Evolutionary conservation across 2,113 vertebrate species (phyloP), one percentile per base, ranked within the genome.

Genomic region (Anoura caudifer): DNA sequence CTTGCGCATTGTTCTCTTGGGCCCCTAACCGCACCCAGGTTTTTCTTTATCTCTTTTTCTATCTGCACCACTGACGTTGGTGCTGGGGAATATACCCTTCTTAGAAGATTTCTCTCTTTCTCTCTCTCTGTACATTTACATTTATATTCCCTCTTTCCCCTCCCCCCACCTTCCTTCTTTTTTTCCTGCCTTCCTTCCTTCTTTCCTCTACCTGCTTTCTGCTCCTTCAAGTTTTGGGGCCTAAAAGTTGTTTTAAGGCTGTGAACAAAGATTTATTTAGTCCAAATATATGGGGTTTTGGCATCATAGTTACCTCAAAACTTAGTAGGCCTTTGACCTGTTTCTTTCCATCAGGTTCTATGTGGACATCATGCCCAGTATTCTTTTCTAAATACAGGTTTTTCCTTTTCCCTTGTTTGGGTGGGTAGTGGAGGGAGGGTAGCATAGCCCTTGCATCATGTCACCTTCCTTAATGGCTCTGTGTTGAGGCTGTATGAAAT

Each of bases 261-360:
- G 56, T 87, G 69, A 93, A 95, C n/a, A 56, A 79, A 92, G 12
- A 65, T 96, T 95, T 81, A 69, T 81, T 90, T 90, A 96, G 73
- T 70, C 11, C 81, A 70, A 5, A 38, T 90, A 76, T 90, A 82
- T 87, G 28, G n/a, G n/a, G 0, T 87, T 75, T 73, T 36, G 41
- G 22, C 50, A n/a, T 38, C 61, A 13, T 76, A 33, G 10, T 81
- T 86, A 41, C 20, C n/a, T 95, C 47, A 69, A 38, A 69, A 87
- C 19, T 70, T 84, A 84, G 70, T 73, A 86, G 17, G 31, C 43
- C 52, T 84, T 59, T 80, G 8, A 85, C 75, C 38, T 80, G 16
- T 90, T 82, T 95, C 63, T 86, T 93, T 81, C 31, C 19, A 69
- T 5, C 85, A 59, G 50, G 14, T 93, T 80, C 90, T 95, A 7